A percentile compares a stretch with the other conserved stretches of the same genome.
Conservation (phyloP, 2,797 vertebrate genomes). For the Sebastes diaconus region DNA sequence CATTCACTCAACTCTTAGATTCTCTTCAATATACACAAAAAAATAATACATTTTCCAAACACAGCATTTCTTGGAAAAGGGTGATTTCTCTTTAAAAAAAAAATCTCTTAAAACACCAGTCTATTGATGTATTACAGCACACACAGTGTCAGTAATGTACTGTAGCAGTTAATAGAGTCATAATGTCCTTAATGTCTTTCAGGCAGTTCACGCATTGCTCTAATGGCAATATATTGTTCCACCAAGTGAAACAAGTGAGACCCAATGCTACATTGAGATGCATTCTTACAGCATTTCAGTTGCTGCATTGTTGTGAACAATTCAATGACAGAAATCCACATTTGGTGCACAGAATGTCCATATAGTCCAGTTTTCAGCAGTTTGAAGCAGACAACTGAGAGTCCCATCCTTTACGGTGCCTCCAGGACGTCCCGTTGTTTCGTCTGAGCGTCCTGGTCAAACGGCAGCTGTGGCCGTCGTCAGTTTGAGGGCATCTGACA, state of each 20-base stretch:
- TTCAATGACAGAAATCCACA: constrained; percentile 1
- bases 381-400: not conserved
- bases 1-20: constrained; percentile 6
- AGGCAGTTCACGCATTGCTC: constrained; percentile 9
- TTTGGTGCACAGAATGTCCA: constrained; percentile 15
- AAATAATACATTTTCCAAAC: constrained; percentile 43
- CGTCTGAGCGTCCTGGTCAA: constrained; percentile 26
- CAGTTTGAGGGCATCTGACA: constrained; percentile 90
- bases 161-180: constrained; percentile 4
- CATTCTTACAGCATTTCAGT: constrained; percentile 11
- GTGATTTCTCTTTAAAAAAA: constrained; percentile 11
- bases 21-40: constrained; percentile 52
- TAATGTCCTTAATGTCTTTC: constrained; percentile 10
- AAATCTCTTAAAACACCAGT: constrained; percentile 20
- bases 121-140: not conserved
- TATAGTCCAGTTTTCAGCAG: constrained; percentile 22
- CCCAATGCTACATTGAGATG: constrained; percentile 15
- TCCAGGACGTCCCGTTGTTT: not conserved
- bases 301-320: constrained; percentile 6
- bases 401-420: not conserved
- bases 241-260: constrained; percentile 22
- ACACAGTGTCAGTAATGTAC: not conserved
- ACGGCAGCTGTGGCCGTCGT: constrained; percentile 88
- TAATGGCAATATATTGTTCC: not conserved
- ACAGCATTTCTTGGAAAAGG: constrained; percentile 21